These are phyloP conservation scores for Cremastinae sp. DNA, from an alignment of 2,888 invertebrate species.

Conservation along the genomic window DNA sequence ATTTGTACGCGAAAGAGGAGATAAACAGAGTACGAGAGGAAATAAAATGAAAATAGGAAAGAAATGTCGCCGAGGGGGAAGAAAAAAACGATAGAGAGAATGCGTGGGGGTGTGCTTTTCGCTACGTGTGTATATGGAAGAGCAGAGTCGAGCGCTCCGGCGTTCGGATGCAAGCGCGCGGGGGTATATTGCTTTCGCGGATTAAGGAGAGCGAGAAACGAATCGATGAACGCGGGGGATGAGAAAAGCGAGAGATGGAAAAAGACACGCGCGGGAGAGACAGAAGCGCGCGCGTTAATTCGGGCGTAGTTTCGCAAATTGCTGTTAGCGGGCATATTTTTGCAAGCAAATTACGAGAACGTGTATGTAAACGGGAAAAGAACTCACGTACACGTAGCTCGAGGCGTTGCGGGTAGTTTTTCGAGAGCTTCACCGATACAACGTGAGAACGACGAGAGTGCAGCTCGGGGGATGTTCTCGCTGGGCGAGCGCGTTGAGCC, in stretches of 20 bases:
- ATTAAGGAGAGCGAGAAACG: conserved; percentile 64
- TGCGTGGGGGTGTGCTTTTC: conserved; percentile 10
- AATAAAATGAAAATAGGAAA: conserved; percentile 48
- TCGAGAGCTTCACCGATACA: conserved; percentile 52
- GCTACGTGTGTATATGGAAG: conserved; percentile 34
- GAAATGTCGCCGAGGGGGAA: conserved; percentile 19
- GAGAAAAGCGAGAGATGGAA: conserved; percentile 34
- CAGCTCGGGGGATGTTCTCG: conserved; percentile 34
- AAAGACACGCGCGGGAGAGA: conserved; percentile 56
- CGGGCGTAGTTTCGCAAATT: conserved; percentile 72
- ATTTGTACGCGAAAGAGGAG: conserved; percentile 39
- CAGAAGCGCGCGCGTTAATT: conserved; percentile 74
- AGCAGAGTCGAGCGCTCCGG: conserved; percentile 25
- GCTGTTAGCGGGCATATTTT: conserved; percentile 74
- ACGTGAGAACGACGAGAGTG: conserved; percentile 15
- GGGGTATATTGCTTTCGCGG: conserved; percentile 65
- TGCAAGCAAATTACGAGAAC: conserved; percentile 74
- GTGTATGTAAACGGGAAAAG: conserved; percentile 26
- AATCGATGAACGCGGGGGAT: conserved; percentile 32
- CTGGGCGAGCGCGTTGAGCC: conserved; percentile 53
- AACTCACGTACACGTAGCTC: conserved; percentile 23
- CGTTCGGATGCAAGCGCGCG: conserved; percentile 41
- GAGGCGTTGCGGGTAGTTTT: conserved; percentile 44
- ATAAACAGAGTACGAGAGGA: conserved; percentile 47
- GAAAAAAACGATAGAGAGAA: conserved; percentile 25